Conservation (phyloP, 2,113 vertebrate genomes). For the Micromys minutus region DNA sequence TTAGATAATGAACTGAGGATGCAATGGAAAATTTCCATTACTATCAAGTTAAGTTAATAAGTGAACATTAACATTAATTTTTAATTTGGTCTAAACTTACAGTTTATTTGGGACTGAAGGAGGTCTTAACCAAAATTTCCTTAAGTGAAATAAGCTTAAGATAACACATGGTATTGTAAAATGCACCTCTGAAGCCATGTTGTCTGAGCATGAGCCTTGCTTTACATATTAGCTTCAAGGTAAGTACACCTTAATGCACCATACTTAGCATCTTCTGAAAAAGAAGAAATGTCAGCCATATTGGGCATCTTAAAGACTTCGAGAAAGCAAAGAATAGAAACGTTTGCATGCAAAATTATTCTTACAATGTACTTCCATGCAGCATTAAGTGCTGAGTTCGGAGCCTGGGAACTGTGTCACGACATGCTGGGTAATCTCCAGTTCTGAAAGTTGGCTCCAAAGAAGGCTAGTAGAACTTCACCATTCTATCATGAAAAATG, state of each 20-base stretch:
- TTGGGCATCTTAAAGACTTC: not conserved
- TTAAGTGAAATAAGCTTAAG: not conserved
- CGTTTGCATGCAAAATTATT: not conserved
- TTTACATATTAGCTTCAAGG: not conserved
- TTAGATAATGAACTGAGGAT: not conserved
- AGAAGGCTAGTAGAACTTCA: rapidly evolving
- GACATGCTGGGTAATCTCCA: not conserved
- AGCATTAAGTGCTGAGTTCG: not conserved
- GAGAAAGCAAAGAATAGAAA: not conserved
- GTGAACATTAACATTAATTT: not conserved
- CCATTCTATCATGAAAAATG: not conserved
- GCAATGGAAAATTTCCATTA: not conserved
- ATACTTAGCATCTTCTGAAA: not conserved
- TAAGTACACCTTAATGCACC: not conserved
- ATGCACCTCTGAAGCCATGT: not conserved
- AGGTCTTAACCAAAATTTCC: not conserved
- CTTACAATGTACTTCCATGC: not conserved
- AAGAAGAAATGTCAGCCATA: not conserved
- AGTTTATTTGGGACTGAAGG: not conserved
- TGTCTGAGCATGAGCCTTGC: not conserved
- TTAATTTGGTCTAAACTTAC: not conserved
- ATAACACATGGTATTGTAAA: not conserved
- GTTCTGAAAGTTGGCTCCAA: too few species aligned
- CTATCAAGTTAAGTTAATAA: not conserved
- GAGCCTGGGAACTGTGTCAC: not conserved